Conservation (phyloP, 2,797 vertebrate species). For the Tenualosa thibaudeaui region DNA sequence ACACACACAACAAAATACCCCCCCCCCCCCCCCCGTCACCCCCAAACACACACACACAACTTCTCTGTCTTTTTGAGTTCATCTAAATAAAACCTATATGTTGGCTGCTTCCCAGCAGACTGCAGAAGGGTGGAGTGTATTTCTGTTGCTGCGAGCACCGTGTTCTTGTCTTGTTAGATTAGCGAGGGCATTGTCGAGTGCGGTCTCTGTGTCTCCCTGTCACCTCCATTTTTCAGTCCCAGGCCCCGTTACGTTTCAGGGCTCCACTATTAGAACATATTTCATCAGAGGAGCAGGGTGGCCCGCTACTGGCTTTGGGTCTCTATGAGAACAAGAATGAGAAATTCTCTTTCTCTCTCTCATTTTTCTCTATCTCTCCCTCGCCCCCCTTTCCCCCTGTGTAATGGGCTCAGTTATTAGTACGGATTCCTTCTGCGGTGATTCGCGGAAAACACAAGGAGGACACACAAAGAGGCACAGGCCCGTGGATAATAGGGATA, state of each 20-base stretch:
- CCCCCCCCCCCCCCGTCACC: too few species aligned
- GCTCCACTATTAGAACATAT: not conserved
- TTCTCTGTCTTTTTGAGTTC: not conserved
- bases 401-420: too few species aligned
- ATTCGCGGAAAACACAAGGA: not conserved
- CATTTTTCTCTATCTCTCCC: too few species aligned
- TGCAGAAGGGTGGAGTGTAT: not conserved
- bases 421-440: too few species aligned
- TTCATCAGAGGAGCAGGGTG: not conserved
- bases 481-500: not conserved
- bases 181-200: not conserved
- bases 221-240: not conserved
- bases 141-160: not conserved
- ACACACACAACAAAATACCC: not conserved
- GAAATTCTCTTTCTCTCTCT: too few species aligned
- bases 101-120: not conserved
- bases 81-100: constrained; percentile 2
- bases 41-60: not conserved
- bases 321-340: too few species aligned
- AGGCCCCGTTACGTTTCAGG: not conserved
- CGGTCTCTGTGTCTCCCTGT: not conserved
- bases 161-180: not conserved
- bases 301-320: too few species aligned
- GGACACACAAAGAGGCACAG: not conserved
- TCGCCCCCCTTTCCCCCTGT: too few species aligned